Percentiles rank a stretch among this genome's conserved stretches.
phyloP scores from a whole-genome alignment of 2,113 vertebrate species.

The Excalfactoria chinensis region DNA sequence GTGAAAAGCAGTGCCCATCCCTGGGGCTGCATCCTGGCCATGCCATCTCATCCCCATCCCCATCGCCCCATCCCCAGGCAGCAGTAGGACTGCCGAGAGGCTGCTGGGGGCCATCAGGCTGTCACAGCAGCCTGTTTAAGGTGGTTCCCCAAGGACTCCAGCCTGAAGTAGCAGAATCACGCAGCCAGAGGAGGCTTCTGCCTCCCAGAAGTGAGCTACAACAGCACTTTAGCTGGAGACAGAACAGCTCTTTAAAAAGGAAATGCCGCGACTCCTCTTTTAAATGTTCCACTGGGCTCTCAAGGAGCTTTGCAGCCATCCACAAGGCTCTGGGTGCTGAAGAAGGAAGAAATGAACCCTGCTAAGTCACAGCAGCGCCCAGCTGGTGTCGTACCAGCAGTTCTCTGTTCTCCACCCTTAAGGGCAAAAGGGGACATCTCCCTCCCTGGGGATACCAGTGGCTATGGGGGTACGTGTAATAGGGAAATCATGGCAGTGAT shows the following conservation, averaged over 20 bases:
- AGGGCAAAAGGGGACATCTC: neutral
- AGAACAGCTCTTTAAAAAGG: neutral
- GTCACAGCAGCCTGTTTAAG: neutral
- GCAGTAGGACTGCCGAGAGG: neutral
- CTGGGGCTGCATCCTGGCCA: neutral
- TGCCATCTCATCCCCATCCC: neutral
- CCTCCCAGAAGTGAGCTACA: neutral
- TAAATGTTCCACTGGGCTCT: neutral
- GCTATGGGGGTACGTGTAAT: neutral
- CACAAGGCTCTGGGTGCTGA: neutral
- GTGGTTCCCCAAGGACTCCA: conserved; percentile 1
- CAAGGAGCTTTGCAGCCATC: neutral
- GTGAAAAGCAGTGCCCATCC: neutral
- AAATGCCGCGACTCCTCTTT: neutral
- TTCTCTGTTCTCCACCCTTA: neutral
- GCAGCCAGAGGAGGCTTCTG: neutral
- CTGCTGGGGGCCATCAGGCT: neutral
- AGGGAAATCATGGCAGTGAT: neutral
- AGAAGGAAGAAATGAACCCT: neutral
- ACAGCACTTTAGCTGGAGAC: conserved; percentile 13
- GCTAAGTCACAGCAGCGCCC: neutral
- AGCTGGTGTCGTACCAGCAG: fast-evolving
- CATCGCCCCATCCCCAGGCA: neutral
- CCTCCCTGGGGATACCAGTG: neutral
- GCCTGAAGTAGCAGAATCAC: neutral